phyloP scores from a whole-genome alignment of 2,113 vertebrate species.

The Silurus meridionalis region DNA sequence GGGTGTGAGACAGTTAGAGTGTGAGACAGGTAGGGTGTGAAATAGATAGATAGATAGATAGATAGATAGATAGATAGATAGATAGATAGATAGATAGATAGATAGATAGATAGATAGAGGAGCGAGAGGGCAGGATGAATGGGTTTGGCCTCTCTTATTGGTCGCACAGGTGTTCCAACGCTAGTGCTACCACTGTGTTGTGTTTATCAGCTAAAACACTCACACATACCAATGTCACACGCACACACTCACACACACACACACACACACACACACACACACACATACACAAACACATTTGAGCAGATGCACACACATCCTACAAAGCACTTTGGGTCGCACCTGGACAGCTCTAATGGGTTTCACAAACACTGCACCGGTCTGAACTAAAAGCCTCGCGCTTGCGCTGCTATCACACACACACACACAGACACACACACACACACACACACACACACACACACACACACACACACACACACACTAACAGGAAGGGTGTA shows the following conservation, averaged over 20 bases:
- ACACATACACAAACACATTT: constrained; percentile 41
- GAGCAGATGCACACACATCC: constrained; percentile 34
- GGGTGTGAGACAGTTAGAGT: constrained; percentile 32
- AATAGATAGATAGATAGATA: background rate
- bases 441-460: constrained; percentile 23
- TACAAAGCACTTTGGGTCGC: constrained; percentile 36
- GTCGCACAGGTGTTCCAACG: constrained; percentile 70
- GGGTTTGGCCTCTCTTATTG: constrained; percentile 66
- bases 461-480: constrained; percentile 26
- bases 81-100: constrained; percentile 17
- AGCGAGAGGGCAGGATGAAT: constrained; percentile 64
- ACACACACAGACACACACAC: constrained; percentile 31
- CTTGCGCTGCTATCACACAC: constrained; percentile 6
- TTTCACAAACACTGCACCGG: constrained; percentile 30
- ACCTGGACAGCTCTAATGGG: constrained; percentile 44
- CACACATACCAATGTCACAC: background rate
- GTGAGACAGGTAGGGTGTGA: constrained; percentile 58
- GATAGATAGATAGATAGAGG: constrained; percentile 38
- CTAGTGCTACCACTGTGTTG: constrained; percentile 55
- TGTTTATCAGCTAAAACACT: constrained; percentile 51
- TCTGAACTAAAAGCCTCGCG: constrained; percentile 35
- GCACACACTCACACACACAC: constrained; percentile 28
- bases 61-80: constrained; percentile 30
- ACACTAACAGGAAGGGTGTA: background rate
- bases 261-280: constrained; percentile 53